phyloP scores from a whole-genome alignment of 2,797 vertebrate genomes.

The Macroramphosus scolopax region DNA sequence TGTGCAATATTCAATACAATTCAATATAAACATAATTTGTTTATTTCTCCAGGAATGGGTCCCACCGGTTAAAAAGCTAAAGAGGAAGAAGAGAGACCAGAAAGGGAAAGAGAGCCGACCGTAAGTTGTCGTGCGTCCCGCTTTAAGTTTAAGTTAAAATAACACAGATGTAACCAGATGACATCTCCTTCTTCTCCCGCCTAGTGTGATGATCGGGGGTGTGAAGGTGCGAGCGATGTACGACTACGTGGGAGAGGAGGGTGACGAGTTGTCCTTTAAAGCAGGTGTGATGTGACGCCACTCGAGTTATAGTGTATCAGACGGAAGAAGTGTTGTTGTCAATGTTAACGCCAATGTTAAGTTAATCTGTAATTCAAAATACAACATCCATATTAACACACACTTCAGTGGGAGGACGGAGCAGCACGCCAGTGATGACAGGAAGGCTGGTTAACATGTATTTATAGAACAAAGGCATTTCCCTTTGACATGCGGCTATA shows the following conservation, averaged over 20 bases:
- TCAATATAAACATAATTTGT: too few species aligned
- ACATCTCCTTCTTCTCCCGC: slow-evolving; percentile 12
- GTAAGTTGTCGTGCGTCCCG: slow-evolving; percentile 50
- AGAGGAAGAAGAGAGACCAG: slow-evolving; percentile 75
- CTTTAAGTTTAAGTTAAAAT: not conserved
- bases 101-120: slow-evolving; percentile 55
- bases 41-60: slow-evolving; percentile 87
- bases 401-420: too few species aligned
- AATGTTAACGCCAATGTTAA: too few species aligned
- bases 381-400: too few species aligned
- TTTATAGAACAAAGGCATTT: too few species aligned
- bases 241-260: slow-evolving; percentile 77
- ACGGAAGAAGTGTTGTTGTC: slow-evolving; percentile 4
- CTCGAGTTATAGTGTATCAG: not conserved
- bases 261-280: slow-evolving; percentile 81
- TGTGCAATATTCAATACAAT: too few species aligned
- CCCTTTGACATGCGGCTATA: too few species aligned
- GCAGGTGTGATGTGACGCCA: slow-evolving; percentile 67
- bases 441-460: too few species aligned
- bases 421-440: too few species aligned
- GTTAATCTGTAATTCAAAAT: too few species aligned
- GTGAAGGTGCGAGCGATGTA: slow-evolving; percentile 81
- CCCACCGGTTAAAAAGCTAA: slow-evolving; percentile 78
- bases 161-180: not conserved
- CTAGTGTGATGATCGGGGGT: slow-evolving; percentile 81